Evolutionary conservation across 2,797 vertebrate genomes (phyloP).

Genomic region (Aviceda leuphotes): DNA sequence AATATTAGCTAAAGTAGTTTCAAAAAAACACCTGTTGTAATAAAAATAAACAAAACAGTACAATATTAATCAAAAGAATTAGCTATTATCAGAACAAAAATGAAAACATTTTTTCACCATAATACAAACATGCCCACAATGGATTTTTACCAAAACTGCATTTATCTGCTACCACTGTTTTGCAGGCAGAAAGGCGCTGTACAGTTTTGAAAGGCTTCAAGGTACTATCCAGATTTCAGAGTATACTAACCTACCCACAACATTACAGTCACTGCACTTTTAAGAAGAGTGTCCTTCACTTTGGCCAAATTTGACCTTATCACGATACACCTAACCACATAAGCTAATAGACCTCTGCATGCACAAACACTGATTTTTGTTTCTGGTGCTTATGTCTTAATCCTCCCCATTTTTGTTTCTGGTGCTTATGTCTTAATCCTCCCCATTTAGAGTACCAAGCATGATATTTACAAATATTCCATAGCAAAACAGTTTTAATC

Average conservation of each 20-base stretch:
- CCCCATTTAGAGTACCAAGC: background rate
- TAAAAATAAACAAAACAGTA: background rate
- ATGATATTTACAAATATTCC: background rate
- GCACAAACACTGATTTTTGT: background rate
- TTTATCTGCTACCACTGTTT: background rate
- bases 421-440: background rate
- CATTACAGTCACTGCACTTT: background rate
- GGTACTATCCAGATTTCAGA: background rate
- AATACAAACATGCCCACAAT: background rate
- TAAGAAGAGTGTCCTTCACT: background rate
- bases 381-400: background rate
- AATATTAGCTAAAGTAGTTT: background rate
- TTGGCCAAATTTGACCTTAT: background rate
- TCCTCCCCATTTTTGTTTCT: background rate
- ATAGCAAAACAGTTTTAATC: background rate
- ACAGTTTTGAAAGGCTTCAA: background rate
- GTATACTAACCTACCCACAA: background rate
- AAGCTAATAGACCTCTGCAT: background rate
- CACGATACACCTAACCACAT: background rate
- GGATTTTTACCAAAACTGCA: background rate
- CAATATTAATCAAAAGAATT: background rate
- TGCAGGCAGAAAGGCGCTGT: background rate
- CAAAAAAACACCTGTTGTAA: accelerated
- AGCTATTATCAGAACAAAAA: background rate
- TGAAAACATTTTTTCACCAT: background rate